phyloP scores from a whole-genome alignment of 2,888 invertebrate species.

The Drosophila dives region DNA sequence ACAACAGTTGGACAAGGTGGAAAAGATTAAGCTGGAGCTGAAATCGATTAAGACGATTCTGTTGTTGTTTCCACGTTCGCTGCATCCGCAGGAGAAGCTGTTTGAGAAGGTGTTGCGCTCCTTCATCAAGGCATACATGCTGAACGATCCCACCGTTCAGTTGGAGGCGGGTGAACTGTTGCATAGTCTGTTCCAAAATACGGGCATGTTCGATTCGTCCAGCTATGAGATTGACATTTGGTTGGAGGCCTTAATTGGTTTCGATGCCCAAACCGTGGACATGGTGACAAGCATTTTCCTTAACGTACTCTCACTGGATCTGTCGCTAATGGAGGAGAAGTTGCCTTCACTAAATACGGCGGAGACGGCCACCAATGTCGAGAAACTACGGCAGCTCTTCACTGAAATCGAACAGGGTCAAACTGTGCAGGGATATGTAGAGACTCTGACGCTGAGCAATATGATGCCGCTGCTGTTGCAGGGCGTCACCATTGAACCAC shows the following conservation, averaged over 20 bases:
- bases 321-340: conserved; percentile 49
- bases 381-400: conserved; percentile 81
- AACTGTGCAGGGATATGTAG: conserved; percentile 82
- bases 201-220: conserved; percentile 88
- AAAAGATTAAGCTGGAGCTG: conserved; percentile 79
- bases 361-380: conserved; percentile 53
- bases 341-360: conserved; percentile 34
- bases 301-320: conserved; percentile 64
- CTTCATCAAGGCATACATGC: conserved; percentile 86
- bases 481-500: conserved; percentile 72
- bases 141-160: conserved; percentile 80
- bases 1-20: conserved; percentile 13
- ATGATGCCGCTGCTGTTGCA: conserved; percentile 82
- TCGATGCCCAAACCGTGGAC: conserved; percentile 66
- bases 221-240: conserved; percentile 88
- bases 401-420: conserved; percentile 84
- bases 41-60: conserved; percentile 84
- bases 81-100: conserved; percentile 86
- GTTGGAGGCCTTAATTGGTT: conserved; percentile 85
- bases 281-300: conserved; percentile 75
- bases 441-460: conserved; percentile 82
- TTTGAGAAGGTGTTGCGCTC: conserved; percentile 87
- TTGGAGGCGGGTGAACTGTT: conserved; percentile 87
- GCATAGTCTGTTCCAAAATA: conserved; percentile 87
- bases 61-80: conserved; percentile 85